Conservation (phyloP, 1,140 invertebrate genomes). For the Nixonia krombeini region DNA sequence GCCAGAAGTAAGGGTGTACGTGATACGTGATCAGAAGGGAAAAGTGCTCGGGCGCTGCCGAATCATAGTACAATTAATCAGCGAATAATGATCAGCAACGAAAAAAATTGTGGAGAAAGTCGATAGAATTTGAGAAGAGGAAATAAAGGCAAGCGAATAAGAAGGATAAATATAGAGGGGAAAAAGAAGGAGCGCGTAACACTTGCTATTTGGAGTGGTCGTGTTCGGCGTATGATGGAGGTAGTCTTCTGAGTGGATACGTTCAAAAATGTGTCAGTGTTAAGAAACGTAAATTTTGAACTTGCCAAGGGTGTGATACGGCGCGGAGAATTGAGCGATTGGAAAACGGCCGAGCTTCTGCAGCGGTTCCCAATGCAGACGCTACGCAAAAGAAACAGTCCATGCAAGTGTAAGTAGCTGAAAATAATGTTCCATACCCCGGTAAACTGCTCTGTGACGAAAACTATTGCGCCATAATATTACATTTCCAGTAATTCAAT, state of each 20-base stretch:
- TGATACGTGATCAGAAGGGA: constrained; percentile 4
- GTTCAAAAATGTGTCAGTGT: constrained; percentile 29
- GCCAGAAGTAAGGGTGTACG: constrained; percentile 5
- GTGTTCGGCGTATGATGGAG: constrained; percentile 7
- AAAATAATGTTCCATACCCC: constrained; percentile 12
- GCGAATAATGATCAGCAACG: background rate
- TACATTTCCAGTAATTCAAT: no score
- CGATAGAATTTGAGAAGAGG: background rate
- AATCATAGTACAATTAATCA: background rate
- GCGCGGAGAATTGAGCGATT: constrained; percentile 29
- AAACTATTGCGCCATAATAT: constrained; percentile 4
- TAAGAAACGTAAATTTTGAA: constrained; percentile 10
- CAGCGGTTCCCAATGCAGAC: constrained; percentile 80
- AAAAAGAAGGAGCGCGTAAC: constrained; percentile 1
- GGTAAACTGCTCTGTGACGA: constrained; percentile 15
- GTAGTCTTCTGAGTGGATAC: constrained; percentile 21
- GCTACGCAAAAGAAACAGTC: constrained; percentile 88
- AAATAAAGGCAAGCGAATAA: background rate
- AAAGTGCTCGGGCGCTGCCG: constrained; percentile 7
- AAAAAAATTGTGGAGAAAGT: background rate
- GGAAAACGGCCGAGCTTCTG: constrained; percentile 16
- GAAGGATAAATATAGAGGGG: background rate
- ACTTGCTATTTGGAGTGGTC: constrained; percentile 10
- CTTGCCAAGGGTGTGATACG: constrained; percentile 11
- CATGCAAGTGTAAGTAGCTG: constrained; percentile 86